Conservation (phyloP, 2,888 invertebrate species). For the Kuschelorhynchus macadamiae region DNA sequence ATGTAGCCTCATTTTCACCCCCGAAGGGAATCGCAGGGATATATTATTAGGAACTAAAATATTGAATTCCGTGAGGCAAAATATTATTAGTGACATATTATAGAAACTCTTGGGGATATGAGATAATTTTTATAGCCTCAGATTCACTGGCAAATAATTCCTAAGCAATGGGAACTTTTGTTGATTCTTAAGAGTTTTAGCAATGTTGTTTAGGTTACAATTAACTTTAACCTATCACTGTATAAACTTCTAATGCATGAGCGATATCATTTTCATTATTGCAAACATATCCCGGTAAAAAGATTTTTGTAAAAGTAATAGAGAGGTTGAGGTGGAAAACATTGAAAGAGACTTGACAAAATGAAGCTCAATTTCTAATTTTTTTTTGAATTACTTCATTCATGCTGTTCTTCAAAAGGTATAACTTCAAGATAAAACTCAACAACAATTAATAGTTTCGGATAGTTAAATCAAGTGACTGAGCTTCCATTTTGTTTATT, state of each 20-base stretch:
- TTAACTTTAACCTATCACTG: slow-evolving; percentile 5
- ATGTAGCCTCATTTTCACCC: not conserved
- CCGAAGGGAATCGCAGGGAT: not conserved
- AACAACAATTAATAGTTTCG: too few species aligned
- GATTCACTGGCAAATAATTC: slow-evolving; percentile 21
- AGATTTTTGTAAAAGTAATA: slow-evolving; percentile 2
- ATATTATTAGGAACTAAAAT: not conserved
- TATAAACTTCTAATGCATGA: slow-evolving; percentile 11
- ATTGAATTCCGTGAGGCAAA: not conserved
- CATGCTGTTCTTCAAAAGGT: too few species aligned
- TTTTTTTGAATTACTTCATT: too few species aligned
- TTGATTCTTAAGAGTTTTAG: not conserved
- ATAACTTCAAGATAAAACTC: too few species aligned
- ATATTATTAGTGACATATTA: not conserved
- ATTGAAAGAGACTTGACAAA: not conserved
- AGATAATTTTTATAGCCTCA: too few species aligned
- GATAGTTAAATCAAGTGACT: too few species aligned
- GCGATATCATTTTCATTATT: slow-evolving; percentile 36
- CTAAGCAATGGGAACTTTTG: not conserved
- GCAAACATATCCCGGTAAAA: slow-evolving; percentile 49
- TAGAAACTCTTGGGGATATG: too few species aligned
- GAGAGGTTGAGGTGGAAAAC: not conserved
- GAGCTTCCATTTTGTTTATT: too few species aligned
- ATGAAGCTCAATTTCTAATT: too few species aligned
- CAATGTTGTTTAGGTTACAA: not conserved